A percentile compares a stretch with the other conserved stretches of the same genome.
phyloP scores from a whole-genome alignment of 2,888 invertebrate species.

The Drosophila emarginata region DNA sequence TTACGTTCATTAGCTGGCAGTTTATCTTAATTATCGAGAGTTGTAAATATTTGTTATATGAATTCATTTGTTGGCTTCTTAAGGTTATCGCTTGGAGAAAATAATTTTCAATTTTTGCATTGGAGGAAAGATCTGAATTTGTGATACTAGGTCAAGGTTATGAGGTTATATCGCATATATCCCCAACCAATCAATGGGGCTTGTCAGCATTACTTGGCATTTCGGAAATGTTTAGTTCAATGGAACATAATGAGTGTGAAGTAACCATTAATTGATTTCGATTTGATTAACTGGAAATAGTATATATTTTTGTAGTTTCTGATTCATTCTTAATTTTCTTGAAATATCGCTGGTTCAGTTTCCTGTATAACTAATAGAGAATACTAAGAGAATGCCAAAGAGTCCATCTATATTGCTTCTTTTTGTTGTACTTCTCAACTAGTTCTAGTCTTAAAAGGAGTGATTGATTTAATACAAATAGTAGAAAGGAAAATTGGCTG shows the following conservation, averaged over 20 bases:
- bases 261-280: not conserved
- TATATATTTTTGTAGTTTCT: not conserved
- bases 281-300: not conserved
- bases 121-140: constrained; percentile 39
- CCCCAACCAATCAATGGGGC: constrained; percentile 16
- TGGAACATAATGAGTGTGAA: not conserved
- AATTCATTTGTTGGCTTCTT: not conserved
- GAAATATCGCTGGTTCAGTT: too few species aligned
- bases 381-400: too few species aligned
- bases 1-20: too few species aligned
- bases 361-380: too few species aligned
- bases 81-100: not conserved
- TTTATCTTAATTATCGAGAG: constrained; percentile 3
- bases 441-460: too few species aligned
- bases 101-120: not conserved
- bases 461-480: too few species aligned
- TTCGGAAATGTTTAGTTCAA: not conserved
- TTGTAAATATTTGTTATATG: constrained; percentile 2
- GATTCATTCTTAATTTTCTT: not conserved
- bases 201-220: constrained; percentile 46
- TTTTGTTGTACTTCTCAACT: too few species aligned
- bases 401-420: too few species aligned
- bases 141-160: constrained; percentile 64
- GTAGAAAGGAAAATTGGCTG: too few species aligned
- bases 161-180: constrained; percentile 31